phyloP scores from a whole-genome alignment of 1,140 invertebrate species.

The Temnothorax longispinosus region DNA sequence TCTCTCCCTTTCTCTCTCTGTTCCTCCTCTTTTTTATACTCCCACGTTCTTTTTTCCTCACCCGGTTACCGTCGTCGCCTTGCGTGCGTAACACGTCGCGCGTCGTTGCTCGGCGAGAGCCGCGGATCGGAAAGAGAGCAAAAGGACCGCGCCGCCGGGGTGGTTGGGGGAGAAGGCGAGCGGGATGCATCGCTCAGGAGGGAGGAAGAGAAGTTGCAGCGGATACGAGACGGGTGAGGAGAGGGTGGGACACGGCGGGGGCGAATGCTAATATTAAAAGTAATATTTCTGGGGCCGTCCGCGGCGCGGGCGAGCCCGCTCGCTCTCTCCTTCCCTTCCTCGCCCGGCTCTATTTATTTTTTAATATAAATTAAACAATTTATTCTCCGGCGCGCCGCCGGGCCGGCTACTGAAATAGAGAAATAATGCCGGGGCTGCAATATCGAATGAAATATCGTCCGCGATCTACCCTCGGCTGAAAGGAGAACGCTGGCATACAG shows the following conservation, averaged over 20 bases:
- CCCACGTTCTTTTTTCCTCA: constrained; percentile 13
- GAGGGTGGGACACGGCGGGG: constrained; percentile 30
- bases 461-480: constrained; percentile 67
- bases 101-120: constrained; percentile 44
- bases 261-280: constrained; percentile 82
- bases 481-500: constrained; percentile 69
- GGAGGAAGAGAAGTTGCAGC: constrained; percentile 62
- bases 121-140: constrained; percentile 46
- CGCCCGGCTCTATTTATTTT: constrained; percentile 81
- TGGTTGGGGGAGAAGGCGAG: background rate
- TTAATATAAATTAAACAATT: constrained; percentile 85
- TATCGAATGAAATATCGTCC: constrained; percentile 83
- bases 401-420: constrained; percentile 79
- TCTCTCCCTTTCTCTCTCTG: background rate
- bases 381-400: constrained; percentile 73
- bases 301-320: constrained; percentile 62
- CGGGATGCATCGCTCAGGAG: constrained; percentile 36
- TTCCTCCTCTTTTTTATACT: background rate
- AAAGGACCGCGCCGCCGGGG: background rate
- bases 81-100: constrained; percentile 68
- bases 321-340: constrained; percentile 64
- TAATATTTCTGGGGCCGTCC: constrained; percentile 81
- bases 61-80: constrained; percentile 36
- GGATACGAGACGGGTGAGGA: constrained; percentile 65
- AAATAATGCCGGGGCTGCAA: constrained; percentile 81